Base-by-base conservation (phyloP, 2,888 invertebrate genomes). In the Colletes collaris region DNA sequence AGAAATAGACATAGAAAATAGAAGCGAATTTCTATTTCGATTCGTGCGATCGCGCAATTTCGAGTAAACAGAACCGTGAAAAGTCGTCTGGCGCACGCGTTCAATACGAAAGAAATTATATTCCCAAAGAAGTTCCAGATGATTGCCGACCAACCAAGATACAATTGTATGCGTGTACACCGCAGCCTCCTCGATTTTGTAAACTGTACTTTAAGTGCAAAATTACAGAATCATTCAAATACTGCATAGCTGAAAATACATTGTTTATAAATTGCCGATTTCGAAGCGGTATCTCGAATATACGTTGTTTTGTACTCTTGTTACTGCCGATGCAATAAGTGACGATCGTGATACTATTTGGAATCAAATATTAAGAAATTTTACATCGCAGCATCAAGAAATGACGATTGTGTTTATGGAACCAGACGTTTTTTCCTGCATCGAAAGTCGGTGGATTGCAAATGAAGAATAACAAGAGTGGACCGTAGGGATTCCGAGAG, bases 171-270 rank as follows among this genome's bases (percentile, higher is more conserved):
- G 5, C 11, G n/a, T 10, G 10, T 66, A 4, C 6, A n/a, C 19
- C 5, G 19, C 16, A 19, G 3, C 37, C 55, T 37, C 7, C 35
- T 16, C 4, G 10, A 66, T 44, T 19, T 60, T 56, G 62, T 44
- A 62, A 75, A 67, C 56, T 52, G 44, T 52, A 35, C 56, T 67
- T 76, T 13, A 65, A 49, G 49, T 69, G 63, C 16, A 27, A 71
- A 13, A 49, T 40, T 27, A 27, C 8, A 46, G 13, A 53, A 16
- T 44, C 2, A 16, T 58, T 58, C 7, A 53, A 50, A 65, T n/a
- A 6, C 10, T 70, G 44, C n/a, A 27, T 5, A 8, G 63, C 10
- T n/a, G 19, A 11, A 49, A 49, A 8, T 44, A 19, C 37, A 52
- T 62, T 13, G 40, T 37, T 59, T 59, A 4, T 35, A 44, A 58